Base-by-base conservation (phyloP, 2,888 invertebrate species). In the Andrena camellia region DNA sequence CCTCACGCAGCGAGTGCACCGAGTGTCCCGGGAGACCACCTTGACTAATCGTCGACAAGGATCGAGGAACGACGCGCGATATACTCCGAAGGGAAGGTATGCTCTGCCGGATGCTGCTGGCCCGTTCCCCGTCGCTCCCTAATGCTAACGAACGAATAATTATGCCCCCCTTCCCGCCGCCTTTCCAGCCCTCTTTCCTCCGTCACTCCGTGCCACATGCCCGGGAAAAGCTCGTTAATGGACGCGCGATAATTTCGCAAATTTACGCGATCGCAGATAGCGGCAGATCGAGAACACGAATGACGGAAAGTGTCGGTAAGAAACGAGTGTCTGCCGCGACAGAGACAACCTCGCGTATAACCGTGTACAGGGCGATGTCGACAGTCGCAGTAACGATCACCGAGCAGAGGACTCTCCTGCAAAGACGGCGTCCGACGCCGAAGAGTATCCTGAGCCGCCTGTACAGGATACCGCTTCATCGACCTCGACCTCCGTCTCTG, bases 1-100 rank as follows among this genome's bases (percentile, higher is more conserved):
- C 68, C 33, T 48, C 60, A 35, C 50, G 29, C 31, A 13, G 68
- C 20, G 57, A 57, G 23, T 8, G 23, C 54, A 13, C 26, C 64
- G 59, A 59, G 81, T 64, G 68, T 78, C 67, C 62, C 10, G 59
- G 33, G 57, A 50, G 78, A 64, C 78, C 75, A 31, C 64, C 57
- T 72, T 69, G 84, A 84, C 75, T 79, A 84, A 84, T 86, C 64
- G 74, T 48, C 68, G 67, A 85, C 83, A 7, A 67, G 76, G 59
- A 77, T 86, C 82, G 10, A 20, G 67, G 5, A 20, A 23, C 26
- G 62, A 62, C 10, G 42, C 13, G 13, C 54, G 48, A 52, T 67
- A 13, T 13, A n/a, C 35, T 23, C 10, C 8, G 17, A 23, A 26
- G 26, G 3, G 35, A 33, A 50, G 63, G 52, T 48, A 31, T 17